phyloP scores from a whole-genome alignment of 2,888 invertebrate genomes.

The Eudasyphora cyanicolor region DNA sequence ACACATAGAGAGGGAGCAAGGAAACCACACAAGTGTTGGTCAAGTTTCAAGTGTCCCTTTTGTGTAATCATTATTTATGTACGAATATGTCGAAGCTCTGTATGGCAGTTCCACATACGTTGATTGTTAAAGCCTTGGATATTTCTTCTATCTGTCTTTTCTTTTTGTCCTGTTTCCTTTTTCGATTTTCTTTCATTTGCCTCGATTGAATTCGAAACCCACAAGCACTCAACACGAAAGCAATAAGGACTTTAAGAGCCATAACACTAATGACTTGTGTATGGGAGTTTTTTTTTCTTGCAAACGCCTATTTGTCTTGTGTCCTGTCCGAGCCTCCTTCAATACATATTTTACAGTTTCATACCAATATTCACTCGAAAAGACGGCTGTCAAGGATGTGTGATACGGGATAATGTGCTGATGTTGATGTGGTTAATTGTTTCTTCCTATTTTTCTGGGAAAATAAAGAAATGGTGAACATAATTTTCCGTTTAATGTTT shows the following conservation, averaged over 20 bases:
- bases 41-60: constrained; percentile 46
- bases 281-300: neutral
- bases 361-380: no score
- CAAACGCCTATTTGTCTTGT: neutral
- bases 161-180: neutral
- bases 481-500: no score
- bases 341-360: neutral
- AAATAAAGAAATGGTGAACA: no score
- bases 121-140: no score
- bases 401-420: neutral
- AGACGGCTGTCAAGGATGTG: neutral
- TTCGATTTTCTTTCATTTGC: neutral
- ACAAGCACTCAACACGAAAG: no score
- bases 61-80: constrained; percentile 36
- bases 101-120: neutral
- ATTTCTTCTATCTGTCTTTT: no score
- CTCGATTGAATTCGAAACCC: neutral
- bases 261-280: neutral
- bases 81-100: neutral
- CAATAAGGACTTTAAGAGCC: neutral
- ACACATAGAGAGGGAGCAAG: constrained; percentile 16
- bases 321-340: neutral
- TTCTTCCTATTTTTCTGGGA: no score
- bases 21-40: constrained; percentile 62
- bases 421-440: neutral